Evolutionary conservation across 2,113 vertebrate genomes (phyloP).

Genomic region (Drymodes brunneopygia): DNA sequence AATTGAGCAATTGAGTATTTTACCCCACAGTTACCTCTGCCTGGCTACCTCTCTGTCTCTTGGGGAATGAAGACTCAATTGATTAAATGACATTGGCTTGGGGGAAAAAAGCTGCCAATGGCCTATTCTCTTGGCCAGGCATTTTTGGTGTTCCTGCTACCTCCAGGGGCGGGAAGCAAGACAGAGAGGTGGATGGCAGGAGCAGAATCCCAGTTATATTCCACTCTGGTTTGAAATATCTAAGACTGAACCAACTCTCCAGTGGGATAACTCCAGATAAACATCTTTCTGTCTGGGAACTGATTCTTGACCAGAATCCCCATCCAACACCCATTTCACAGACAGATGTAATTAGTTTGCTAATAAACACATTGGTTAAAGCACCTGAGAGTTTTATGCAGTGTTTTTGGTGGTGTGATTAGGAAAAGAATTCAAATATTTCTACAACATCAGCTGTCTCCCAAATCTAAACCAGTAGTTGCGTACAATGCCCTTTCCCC

Average conservation of each 20-base stretch:
- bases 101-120: not conserved
- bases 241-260: not conserved
- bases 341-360: not conserved
- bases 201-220: not conserved
- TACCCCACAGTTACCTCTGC: not conserved
- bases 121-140: not conserved
- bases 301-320: not conserved
- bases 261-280: not conserved
- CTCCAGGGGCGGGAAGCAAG: not conserved
- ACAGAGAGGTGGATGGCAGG: not conserved
- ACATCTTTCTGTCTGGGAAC: not conserved
- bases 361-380: not conserved
- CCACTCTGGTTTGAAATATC: not conserved
- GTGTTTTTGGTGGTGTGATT: not conserved
- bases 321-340: not conserved
- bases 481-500: not conserved
- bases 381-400: not conserved
- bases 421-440: not conserved
- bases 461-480: not conserved
- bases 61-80: conserved; percentile 4
- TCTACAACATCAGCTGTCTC: not conserved
- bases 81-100: conserved; percentile 6
- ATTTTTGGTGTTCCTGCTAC: not conserved
- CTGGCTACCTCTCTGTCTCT: not conserved
- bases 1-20: not conserved